phyloP scores from a whole-genome alignment of 2,113 vertebrate genomes.

The Dascyllus trimaculatus region DNA sequence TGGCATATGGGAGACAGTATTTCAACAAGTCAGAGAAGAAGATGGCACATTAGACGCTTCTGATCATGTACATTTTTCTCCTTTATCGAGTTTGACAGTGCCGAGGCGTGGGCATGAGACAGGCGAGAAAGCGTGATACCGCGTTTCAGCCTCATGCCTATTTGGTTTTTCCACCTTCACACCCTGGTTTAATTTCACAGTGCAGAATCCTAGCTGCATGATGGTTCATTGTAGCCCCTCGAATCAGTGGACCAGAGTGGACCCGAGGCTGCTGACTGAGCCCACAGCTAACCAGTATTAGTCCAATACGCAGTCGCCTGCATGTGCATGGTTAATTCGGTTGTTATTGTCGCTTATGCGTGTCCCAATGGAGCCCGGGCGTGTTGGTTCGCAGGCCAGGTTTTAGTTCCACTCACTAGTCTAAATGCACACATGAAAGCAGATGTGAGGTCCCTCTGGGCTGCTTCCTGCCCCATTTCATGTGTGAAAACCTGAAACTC shows the following conservation, averaged over 20 bases:
- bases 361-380: conserved; percentile 60
- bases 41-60: conserved; percentile 56
- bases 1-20: conserved; percentile 12
- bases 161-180: conserved; percentile 80
- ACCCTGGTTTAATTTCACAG: conserved; percentile 76
- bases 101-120: conserved; percentile 42
- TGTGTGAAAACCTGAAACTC: conserved; percentile 53
- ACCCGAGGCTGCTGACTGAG: conserved; percentile 60
- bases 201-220: conserved; percentile 44
- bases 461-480: conserved; percentile 5
- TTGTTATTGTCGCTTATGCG: conserved; percentile 70
- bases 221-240: conserved; percentile 51
- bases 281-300: conserved; percentile 60
- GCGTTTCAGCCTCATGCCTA: conserved; percentile 72
- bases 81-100: conserved; percentile 70
- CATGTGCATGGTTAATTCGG: conserved; percentile 74
- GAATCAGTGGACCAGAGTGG: conserved; percentile 76
- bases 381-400: conserved; percentile 55
- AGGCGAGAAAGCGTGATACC: conserved; percentile 57
- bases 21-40: conserved; percentile 35
- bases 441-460: conserved; percentile 65
- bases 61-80: conserved; percentile 58
- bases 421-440: conserved; percentile 71
- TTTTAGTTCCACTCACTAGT: conserved; percentile 82
- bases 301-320: conserved; percentile 47